phyloP scores from a whole-genome alignment of 2,113 vertebrate species.

The Xenopus laevis region DNA sequence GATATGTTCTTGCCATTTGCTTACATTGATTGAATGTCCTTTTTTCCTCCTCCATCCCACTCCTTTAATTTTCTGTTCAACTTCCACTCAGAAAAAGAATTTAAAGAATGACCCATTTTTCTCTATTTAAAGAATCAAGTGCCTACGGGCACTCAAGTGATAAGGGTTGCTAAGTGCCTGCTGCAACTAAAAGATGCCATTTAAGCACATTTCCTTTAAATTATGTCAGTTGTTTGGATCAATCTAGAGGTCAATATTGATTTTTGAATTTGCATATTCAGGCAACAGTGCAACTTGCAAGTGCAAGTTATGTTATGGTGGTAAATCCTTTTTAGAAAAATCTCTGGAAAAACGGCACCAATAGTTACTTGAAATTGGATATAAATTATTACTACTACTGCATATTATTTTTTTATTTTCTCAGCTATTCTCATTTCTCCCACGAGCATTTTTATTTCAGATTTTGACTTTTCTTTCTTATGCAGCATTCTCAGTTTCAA shows the following conservation, averaged over 20 bases:
- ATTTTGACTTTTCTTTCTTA: too few species aligned
- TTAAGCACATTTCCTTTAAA: neutral
- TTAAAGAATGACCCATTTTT: slow-evolving; percentile 3
- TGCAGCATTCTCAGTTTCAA: too few species aligned
- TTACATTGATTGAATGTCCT: neutral
- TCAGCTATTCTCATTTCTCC: too few species aligned
- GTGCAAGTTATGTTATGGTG: neutral
- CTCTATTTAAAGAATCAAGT: neutral
- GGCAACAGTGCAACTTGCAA: too few species aligned
- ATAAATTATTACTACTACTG: too few species aligned
- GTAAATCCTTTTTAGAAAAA: too few species aligned
- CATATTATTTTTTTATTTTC: too few species aligned
- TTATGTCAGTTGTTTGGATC: neutral
- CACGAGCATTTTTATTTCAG: too few species aligned
- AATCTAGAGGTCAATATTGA: neutral
- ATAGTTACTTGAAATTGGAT: too few species aligned
- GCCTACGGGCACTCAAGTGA: neutral
- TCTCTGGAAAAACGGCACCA: too few species aligned
- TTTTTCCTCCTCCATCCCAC: neutral
- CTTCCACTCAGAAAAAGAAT: neutral
- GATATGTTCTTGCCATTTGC: neutral
- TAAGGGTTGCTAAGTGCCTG: neutral
- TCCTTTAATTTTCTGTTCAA: neutral
- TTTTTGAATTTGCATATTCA: neutral
- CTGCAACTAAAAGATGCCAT: neutral